Conservation (phyloP, 2,113 vertebrate genomes). For the Pristiophorus japonicus region DNA sequence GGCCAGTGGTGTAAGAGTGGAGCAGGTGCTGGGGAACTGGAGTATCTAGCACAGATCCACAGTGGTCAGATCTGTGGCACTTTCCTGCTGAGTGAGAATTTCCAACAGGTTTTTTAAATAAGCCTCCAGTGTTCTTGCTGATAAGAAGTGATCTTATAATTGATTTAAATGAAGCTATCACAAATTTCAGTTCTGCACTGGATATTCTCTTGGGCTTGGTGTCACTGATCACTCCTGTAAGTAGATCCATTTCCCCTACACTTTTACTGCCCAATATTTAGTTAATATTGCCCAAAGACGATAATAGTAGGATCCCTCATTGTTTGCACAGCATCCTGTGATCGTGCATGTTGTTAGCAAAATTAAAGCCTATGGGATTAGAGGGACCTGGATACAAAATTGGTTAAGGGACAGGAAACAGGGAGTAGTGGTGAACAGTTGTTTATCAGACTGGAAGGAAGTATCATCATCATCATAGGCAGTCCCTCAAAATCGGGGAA, state of each 20-base stretch:
- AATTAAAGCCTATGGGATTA: background rate
- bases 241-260: background rate
- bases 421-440: background rate
- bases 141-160: background rate
- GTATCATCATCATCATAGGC: no score
- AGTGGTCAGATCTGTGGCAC: background rate
- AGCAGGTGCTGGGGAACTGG: background rate
- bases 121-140: background rate
- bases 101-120: background rate
- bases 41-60: background rate
- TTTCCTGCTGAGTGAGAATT: background rate
- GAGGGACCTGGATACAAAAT: background rate
- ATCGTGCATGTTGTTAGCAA: background rate
- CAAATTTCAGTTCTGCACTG: background rate
- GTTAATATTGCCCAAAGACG: background rate
- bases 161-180: conserved; percentile 15
- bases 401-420: background rate
- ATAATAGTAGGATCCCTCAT: no score
- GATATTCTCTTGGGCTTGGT: background rate
- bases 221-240: background rate
- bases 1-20: background rate
- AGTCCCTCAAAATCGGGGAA: no score
- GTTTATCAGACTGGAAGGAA: background rate
- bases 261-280: background rate
- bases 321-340: no score